Evolutionary conservation across 2,113 vertebrate genomes (phyloP).

Genomic region (Tor tambroides): DNA sequence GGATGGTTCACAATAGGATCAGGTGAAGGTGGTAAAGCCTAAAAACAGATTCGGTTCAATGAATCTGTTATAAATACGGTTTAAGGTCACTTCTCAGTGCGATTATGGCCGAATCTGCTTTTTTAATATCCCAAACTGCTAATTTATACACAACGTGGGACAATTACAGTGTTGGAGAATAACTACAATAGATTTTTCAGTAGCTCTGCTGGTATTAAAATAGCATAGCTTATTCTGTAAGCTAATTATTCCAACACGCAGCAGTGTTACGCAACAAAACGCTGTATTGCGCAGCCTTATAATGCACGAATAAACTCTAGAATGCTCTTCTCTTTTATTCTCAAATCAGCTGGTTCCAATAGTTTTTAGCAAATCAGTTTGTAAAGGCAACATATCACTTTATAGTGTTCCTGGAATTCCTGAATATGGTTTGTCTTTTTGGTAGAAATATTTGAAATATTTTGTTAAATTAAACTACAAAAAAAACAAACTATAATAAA

Average conservation of each 20-base stretch:
- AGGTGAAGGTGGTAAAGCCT: conserved; percentile 15
- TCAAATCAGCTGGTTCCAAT: not conserved
- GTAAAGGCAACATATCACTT: not conserved
- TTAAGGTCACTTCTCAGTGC: not conserved
- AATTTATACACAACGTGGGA: not conserved
- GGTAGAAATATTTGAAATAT: no score
- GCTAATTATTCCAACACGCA: not conserved
- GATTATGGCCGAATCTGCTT: not conserved
- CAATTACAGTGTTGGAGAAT: not conserved
- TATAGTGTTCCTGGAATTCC: not conserved
- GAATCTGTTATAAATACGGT: conserved; percentile 48
- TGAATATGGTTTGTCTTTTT: not conserved
- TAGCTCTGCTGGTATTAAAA: not conserved
- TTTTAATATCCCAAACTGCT: not conserved
- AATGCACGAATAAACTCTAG: not conserved
- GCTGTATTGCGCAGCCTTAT: not conserved
- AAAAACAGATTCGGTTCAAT: not conserved
- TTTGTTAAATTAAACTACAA: no score
- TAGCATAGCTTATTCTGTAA: not conserved
- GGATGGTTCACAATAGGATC: conserved; percentile 3
- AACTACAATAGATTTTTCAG: not conserved
- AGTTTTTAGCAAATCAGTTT: not conserved
- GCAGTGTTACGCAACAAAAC: not conserved
- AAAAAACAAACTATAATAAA: no score
- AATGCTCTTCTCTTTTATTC: not conserved